Percentiles rank a stretch among this genome's conserved stretches.
These are phyloP conservation scores for Pelobates cultripes DNA, from an alignment of 2,797 vertebrate species.

Conservation along the genomic window DNA sequence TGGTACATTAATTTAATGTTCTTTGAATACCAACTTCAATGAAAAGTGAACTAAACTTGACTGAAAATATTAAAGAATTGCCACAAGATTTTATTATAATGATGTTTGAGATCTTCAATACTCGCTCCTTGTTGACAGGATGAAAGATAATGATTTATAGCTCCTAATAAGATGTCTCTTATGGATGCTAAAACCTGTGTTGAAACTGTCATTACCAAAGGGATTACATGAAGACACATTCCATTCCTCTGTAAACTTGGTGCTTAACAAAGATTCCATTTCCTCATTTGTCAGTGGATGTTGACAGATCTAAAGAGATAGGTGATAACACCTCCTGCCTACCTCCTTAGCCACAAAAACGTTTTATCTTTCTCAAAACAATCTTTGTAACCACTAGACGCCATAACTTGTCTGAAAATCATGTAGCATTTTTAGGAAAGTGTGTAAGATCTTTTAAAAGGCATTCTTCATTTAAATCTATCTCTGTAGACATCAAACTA, in stretches of 20 bases:
- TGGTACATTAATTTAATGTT: too few species aligned
- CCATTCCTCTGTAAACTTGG: constrained; percentile 15
- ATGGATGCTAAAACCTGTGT: constrained; percentile 32
- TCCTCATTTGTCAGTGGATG: constrained; percentile 57
- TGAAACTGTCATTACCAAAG: constrained; percentile 54
- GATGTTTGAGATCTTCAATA: not conserved
- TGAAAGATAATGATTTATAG: constrained; percentile 11
- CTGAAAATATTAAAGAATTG: too few species aligned
- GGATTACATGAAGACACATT: constrained; percentile 60
- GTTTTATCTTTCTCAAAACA: constrained; percentile 45
- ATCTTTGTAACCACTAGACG: not conserved
- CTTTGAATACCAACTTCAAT: too few species aligned
- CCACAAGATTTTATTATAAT: not conserved
- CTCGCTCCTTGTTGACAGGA: not conserved
- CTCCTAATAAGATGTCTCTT: constrained; percentile 50
- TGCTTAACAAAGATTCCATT: constrained; percentile 48
- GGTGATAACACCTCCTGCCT: constrained; percentile 37
- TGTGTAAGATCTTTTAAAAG: too few species aligned
- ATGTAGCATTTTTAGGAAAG: too few species aligned
- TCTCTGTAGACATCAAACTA: too few species aligned
- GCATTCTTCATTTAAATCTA: too few species aligned
- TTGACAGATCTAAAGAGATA: constrained; percentile 37
- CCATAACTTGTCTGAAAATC: too few species aligned
- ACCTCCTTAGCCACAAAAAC: constrained; percentile 3
- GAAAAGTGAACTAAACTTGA: too few species aligned